Evolutionary conservation across 2,113 vertebrate species (phyloP), one percentile per base, ranked within the genome.

Genomic region (Propithecus coquereli): DNA sequence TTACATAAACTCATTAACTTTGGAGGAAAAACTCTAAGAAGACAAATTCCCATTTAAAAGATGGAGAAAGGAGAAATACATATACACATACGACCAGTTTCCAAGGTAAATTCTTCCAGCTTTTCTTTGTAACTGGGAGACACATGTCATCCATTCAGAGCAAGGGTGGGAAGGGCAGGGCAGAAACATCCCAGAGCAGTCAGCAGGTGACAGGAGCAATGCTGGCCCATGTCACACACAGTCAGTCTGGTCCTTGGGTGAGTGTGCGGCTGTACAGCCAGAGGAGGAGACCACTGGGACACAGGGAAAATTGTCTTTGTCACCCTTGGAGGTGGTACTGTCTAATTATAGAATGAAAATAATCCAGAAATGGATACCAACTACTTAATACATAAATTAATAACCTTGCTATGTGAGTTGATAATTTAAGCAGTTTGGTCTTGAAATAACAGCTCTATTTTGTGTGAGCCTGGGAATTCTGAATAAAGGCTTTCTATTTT

Each of bases 401-500:
- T 79, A 94, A 95, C 59, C 34, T 5, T 25, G 74, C 43, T 40
- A 1, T 63, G 2, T 63, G 82, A 74, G 45, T 87, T 71, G 30
- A 65, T 84, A 85, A 97, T 89, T 6, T 57, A 97, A 91, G 63
- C 52, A 93, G 27, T 77, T 94, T 81, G 94, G 47, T 86, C 81
- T 97, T 95, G 85, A 95, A 94, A 97, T 71, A 89, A 92, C 43
- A 96, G n/a, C 25, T 94, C 32, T 87, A 45, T 92, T 95, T 96
- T 45, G 6, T 73, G 34, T 63, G 87, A 76, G 79, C 34, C 82
- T 71, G 83, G 65, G 37, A 23, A 95, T 90, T 97, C 65, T 79
- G 95, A 97, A 95, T 83, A 92, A 11, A 97, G 18, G 13, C n/a
- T 92, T 97, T n/a, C 70, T 50, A 18, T 57, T n/a, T 50, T 37